Base-by-base conservation (phyloP, 2,113 vertebrate species). In the Thomomys bottae region DNA sequence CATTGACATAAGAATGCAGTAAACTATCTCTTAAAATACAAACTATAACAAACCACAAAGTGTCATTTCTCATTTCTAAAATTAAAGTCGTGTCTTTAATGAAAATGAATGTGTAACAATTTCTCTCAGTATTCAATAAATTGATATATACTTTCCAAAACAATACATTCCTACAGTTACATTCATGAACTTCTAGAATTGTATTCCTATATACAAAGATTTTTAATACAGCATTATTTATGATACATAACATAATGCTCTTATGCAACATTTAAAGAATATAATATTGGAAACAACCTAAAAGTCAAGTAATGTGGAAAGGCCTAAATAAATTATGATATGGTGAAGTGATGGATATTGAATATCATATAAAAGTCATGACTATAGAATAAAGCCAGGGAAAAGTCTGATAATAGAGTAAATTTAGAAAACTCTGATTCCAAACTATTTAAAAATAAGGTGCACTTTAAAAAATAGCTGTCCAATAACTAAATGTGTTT, bases 361-460 rank as follows among this genome's bases (percentile, higher is more conserved):
- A 93, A 90, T 88, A 96, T 78, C 59, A 80, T 71, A 42, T 63
- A 92, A 93, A 93, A 91, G 45, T 88, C 38, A 84, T 87, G 68
- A 84, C 70, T 87, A 30, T 57, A 49, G 42, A 88, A 77, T 87
- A 94, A 93, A 92, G 30, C 71, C 91, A 79, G 45, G 32, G 64
- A 32, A 94, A 94, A 90, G 59, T 77, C 71, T 88, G 90, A 78
- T 79, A 54, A 59, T 83, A 84, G 36, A 87, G 83, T 93, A 91
- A 86, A 88, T 94, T 82, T 61, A n/a, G 38, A 88, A 84, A 95
- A 94, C 54, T 83, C 79, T 73, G 42, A 64, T 84, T 45, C 32
- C 40, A 76, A 95, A 73, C 72, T 88, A 67, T 81, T 87, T 87
- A 81, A 77, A 34, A 92, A 57, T 54, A 73, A 87, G 17, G 67